Percentiles rank a stretch among this genome's conserved stretches.
phyloP scores from a whole-genome alignment of 2,113 vertebrate species.

The Suricata suricatta region DNA sequence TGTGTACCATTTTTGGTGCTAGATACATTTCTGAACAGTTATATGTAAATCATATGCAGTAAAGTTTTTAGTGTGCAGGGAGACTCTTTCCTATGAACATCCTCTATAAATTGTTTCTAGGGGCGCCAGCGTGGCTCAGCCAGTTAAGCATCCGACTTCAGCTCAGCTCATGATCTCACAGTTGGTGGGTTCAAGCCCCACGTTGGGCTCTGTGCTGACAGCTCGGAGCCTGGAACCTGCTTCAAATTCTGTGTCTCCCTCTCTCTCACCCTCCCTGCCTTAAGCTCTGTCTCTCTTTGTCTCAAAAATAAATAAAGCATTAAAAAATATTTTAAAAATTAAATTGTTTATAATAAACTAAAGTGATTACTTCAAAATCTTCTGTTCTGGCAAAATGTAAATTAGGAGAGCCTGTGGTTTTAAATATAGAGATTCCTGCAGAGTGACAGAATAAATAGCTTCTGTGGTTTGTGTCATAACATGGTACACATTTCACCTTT shows the following conservation, averaged over 20 bases:
- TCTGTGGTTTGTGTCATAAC: background rate
- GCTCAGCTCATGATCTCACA: too few species aligned
- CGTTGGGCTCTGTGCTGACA: too few species aligned
- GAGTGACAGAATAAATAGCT: background rate
- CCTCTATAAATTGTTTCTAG: background rate
- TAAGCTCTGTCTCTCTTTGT: too few species aligned
- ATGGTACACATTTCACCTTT: background rate
- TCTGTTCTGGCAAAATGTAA: background rate
- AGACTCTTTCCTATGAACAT: background rate
- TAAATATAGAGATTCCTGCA: background rate
- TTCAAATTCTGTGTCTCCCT: too few species aligned
- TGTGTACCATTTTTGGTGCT: background rate
- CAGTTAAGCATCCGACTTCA: too few species aligned
- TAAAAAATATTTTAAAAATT: too few species aligned
- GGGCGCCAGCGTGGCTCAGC: too few species aligned
- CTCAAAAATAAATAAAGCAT: too few species aligned
- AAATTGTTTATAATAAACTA: background rate
- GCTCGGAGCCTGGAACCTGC: too few species aligned
- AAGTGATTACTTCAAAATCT: background rate
- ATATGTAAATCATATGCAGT: background rate
- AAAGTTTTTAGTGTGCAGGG: background rate
- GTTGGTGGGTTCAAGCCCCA: too few species aligned
- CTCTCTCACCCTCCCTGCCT: too few species aligned
- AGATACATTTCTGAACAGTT: background rate
- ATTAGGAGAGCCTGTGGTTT: background rate